Evolutionary conservation across 1,140 invertebrate species (phyloP).

Genomic region (Microplitis mediator): DNA sequence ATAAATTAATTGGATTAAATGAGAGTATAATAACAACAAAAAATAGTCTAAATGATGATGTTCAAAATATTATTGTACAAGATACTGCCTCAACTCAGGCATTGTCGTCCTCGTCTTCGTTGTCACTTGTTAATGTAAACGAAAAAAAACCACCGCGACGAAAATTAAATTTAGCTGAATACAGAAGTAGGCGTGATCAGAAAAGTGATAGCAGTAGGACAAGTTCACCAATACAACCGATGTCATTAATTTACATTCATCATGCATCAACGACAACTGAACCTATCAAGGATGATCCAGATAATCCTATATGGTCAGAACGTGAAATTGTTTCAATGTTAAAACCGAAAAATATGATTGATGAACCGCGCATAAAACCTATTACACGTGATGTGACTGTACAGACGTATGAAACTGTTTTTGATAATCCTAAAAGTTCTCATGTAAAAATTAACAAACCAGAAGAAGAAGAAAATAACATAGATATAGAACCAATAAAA

Average conservation of each 20-base stretch:
- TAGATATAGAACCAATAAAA: not conserved
- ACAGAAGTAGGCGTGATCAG: constrained; percentile 57
- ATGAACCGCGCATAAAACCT: constrained; percentile 41
- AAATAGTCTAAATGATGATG: constrained; percentile 41
- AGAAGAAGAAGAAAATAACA: not conserved
- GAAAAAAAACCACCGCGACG: constrained; percentile 47
- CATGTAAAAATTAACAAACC: constrained; percentile 10
- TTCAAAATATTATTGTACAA: constrained; percentile 44
- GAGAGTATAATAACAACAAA: constrained; percentile 44
- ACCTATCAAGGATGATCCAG: constrained; percentile 37
- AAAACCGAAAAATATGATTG: constrained; percentile 42
- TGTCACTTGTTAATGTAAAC: constrained; percentile 24
- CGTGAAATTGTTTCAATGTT: constrained; percentile 47
- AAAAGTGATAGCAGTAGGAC: constrained; percentile 45
- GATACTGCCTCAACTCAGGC: not conserved
- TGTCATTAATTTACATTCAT: constrained; percentile 44
- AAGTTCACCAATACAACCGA: constrained; percentile 44
- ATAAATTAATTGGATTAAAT: constrained; percentile 25
- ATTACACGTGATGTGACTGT: constrained; percentile 32
- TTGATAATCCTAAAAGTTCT: constrained; percentile 35
- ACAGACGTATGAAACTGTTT: constrained; percentile 48
- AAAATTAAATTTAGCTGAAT: constrained; percentile 63
- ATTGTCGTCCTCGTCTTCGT: no score
- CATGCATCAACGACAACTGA: constrained; percentile 49
- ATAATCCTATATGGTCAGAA: constrained; percentile 45